These are phyloP conservation scores for Chloropsis hardwickii DNA, from an alignment of 2,113 vertebrate genomes.

Conservation along the genomic window DNA sequence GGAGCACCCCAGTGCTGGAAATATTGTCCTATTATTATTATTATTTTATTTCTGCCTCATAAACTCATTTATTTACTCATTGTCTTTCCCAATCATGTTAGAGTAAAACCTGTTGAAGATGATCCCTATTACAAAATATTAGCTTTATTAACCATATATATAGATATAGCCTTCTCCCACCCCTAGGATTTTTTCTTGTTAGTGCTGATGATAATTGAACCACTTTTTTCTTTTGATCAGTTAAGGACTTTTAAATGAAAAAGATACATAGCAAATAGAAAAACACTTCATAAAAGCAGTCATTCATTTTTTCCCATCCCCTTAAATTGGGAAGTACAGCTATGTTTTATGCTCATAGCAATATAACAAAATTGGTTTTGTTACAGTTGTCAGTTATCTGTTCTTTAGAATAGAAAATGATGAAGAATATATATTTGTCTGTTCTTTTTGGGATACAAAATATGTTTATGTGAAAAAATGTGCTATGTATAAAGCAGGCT, in stretches of 20 bases:
- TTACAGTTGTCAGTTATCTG: background rate
- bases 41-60: background rate
- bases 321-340: background rate
- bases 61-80: background rate
- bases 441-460: background rate
- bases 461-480: background rate
- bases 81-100: background rate
- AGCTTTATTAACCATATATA: background rate
- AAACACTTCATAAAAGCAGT: background rate
- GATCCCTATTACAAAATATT: background rate
- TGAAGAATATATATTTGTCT: background rate
- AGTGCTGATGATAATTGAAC: background rate
- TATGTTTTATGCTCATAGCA: background rate
- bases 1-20: too few species aligned
- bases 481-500: background rate
- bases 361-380: background rate
- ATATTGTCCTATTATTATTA: too few species aligned
- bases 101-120: background rate
- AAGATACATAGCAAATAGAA: background rate
- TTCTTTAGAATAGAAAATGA: background rate
- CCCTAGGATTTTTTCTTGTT: background rate
- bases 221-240: background rate
- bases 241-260: background rate
- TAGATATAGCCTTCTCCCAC: accelerated
- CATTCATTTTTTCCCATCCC: background rate